A percentile compares a stretch with the other conserved stretches of the same genome.
Conservation (phyloP, 2,888 invertebrate genomes). For the Omphaloscelis lunosa region DNA sequence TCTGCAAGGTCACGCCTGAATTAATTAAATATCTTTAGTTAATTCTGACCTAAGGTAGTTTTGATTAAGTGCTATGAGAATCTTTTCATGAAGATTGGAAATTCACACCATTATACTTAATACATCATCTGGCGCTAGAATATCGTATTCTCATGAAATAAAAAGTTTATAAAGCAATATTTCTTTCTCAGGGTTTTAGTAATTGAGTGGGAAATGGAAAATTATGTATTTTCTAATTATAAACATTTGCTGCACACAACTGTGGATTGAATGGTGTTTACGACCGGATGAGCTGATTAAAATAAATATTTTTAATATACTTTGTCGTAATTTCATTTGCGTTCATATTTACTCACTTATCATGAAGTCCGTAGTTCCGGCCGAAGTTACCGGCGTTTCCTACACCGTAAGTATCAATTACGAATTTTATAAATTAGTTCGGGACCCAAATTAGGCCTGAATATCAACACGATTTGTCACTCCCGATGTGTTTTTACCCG, state of each 20-base stretch:
- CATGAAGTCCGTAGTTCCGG: no score
- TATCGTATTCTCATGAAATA: slow-evolving; percentile 11
- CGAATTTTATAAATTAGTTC: no score
- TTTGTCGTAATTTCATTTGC: not conserved
- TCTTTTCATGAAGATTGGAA: slow-evolving; percentile 18
- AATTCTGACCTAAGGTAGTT: no score
- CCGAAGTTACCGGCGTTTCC: no score
- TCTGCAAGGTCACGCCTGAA: no score
- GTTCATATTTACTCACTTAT: not conserved
- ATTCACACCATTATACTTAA: slow-evolving; percentile 30
- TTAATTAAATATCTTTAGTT: no score
- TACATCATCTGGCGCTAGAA: slow-evolving; percentile 6
- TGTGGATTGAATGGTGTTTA: slow-evolving; percentile 16
- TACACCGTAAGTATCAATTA: no score
- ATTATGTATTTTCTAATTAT: slow-evolving; percentile 5
- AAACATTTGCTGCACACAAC: slow-evolving; percentile 17
- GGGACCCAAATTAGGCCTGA: no score
- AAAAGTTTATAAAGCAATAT: slow-evolving; percentile 15
- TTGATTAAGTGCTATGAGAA: not conserved
- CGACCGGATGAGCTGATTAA: not conserved
- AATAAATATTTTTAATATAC: not conserved
- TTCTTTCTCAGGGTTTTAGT: slow-evolving; percentile 12
- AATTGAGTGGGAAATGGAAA: slow-evolving; percentile 27
- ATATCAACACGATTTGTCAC: not conserved
- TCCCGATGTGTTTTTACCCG: no score